Conservation (phyloP, 2,797 vertebrate species). For the Channallabes apus region DNA sequence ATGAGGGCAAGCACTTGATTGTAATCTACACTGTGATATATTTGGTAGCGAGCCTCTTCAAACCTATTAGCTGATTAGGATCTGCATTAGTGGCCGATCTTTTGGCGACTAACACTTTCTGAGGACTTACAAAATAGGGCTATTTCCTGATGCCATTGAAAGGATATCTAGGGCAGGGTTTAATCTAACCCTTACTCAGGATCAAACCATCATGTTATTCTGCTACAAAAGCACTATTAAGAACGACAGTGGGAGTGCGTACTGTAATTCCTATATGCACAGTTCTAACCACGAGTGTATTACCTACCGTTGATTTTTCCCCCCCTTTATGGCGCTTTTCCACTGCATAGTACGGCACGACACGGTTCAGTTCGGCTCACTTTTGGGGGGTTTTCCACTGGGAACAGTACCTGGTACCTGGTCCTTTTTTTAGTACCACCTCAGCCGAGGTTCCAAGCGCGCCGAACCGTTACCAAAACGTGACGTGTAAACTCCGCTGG, state of each 20-base stretch:
- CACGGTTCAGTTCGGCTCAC: too few relatives aligned
- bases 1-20: background rate
- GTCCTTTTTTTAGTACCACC: too few relatives aligned
- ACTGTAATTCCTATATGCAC: background rate
- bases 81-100: background rate
- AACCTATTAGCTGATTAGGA: constrained; percentile 36
- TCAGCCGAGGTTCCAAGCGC: too few relatives aligned
- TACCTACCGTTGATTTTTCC: too few relatives aligned
- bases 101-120: constrained; percentile 13
- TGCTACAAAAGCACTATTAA: background rate
- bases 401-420: too few relatives aligned
- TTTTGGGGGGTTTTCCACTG: too few relatives aligned
- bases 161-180: background rate
- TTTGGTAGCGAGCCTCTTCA: constrained; percentile 1
- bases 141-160: background rate
- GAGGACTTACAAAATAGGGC: background rate
- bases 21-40: constrained; percentile 2
- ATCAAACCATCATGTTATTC: background rate
- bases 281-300: background rate
- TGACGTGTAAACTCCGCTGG: too few relatives aligned
- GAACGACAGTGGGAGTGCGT: background rate
- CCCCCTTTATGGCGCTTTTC: too few relatives aligned
- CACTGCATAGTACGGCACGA: too few relatives aligned
- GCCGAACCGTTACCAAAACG: too few relatives aligned
- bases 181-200: background rate